Evolutionary conservation across 2,888 invertebrate species (phyloP).

Genomic region (Dryobota labecula): DNA sequence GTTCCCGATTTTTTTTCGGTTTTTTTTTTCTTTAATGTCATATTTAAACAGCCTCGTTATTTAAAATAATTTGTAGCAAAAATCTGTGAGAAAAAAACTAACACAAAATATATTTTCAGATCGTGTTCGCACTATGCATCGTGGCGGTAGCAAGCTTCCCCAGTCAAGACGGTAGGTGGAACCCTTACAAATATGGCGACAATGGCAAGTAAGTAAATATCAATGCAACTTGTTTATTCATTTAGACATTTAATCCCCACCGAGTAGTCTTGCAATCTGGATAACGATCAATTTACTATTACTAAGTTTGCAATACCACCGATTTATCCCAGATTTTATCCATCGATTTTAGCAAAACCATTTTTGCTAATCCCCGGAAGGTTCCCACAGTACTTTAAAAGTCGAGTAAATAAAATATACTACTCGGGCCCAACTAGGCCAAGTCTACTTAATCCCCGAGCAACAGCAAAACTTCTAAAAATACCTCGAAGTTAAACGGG

Average conservation of each 20-base stretch:
- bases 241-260: conserved; percentile 55
- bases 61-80: neutral
- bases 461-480: conserved; percentile 57
- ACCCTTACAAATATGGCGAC: conserved; percentile 83
- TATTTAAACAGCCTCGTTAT: neutral
- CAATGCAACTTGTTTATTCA: conserved; percentile 67
- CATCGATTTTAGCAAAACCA: conserved; percentile 24
- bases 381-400: conserved; percentile 38
- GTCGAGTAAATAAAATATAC: conserved; percentile 48
- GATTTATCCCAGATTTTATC: conserved; percentile 1
- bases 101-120: conserved; percentile 71
- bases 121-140: conserved; percentile 79
- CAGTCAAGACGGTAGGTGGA: conserved; percentile 83
- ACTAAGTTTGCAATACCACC: conserved; percentile 21
- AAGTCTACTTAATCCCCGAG: conserved; percentile 49
- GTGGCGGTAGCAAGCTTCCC: conserved; percentile 78
- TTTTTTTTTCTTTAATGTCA: neutral
- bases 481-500: conserved; percentile 42
- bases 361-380: conserved; percentile 25
- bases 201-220: conserved; percentile 87
- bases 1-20: neutral
- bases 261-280: conserved; percentile 25
- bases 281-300: conserved; percentile 37
- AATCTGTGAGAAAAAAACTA: conserved; percentile 17
- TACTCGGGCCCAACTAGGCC: conserved; percentile 44